phyloP scores from a whole-genome alignment of 92 coral and sea anemone species.

The Paragorgia papillata region DNA sequence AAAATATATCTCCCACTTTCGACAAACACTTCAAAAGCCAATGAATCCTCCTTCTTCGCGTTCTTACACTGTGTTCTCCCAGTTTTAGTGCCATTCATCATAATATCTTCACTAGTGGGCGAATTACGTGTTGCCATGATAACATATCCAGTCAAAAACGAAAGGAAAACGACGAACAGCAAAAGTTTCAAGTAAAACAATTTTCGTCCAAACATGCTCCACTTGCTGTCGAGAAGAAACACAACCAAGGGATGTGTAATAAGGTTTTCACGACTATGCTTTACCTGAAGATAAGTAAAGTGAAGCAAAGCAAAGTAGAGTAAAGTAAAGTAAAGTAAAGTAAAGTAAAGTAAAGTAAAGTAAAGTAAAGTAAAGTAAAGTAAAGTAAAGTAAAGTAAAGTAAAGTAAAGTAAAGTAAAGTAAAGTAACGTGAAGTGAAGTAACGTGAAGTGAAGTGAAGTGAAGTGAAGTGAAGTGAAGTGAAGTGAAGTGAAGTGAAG shows the following conservation, averaged over 20 bases:
- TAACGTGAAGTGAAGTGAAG: too few species aligned
- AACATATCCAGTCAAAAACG: constrained; percentile 83
- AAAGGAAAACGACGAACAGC: constrained; percentile 68
- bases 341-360: too few species aligned
- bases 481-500: too few species aligned
- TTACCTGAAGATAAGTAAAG: constrained; percentile 63
- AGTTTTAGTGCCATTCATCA: too few species aligned
- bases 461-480: too few species aligned
- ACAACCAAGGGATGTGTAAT: constrained; percentile 84
- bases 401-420: too few species aligned
- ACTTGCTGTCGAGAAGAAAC: constrained; percentile 77
- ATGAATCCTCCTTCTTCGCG: constrained; percentile 6
- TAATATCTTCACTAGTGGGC: neutral
- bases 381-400: too few species aligned
- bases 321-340: too few species aligned
- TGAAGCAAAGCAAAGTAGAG: too few species aligned
- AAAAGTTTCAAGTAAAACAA: constrained; percentile 78
- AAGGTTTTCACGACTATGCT: constrained; percentile 68
- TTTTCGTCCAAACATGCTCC: constrained; percentile 83
- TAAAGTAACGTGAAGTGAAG: too few species aligned
- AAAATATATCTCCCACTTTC: constrained; percentile 69
- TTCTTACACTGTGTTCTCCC: neutral
- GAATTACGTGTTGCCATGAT: constrained; percentile 60
- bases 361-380: too few species aligned
- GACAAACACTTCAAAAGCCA: constrained; percentile 68